Percentiles rank a stretch among this genome's conserved stretches.
phyloP scores from a whole-genome alignment of 30 jellyfish, hydroid and myxozoan genomes.

The Aurelia sp. region DNA sequence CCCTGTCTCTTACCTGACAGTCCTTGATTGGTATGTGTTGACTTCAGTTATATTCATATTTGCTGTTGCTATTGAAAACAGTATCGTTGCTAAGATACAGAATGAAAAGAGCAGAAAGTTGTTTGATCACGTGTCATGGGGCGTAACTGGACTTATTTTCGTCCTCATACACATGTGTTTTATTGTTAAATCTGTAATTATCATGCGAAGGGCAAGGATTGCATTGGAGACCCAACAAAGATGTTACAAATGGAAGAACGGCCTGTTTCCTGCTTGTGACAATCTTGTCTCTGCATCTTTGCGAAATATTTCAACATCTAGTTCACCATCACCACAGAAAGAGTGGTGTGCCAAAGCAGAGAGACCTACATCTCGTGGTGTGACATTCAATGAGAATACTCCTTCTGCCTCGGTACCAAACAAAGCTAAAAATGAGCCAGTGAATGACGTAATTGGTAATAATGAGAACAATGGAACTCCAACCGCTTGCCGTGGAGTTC shows the following conservation, averaged over 20 bases:
- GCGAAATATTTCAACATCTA: conserved; percentile 9
- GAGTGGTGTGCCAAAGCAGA: neutral
- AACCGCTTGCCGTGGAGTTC: neutral
- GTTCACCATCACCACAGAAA: neutral
- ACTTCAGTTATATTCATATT: conserved; percentile 80
- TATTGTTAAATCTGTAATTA: conserved; percentile 8
- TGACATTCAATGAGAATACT: neutral
- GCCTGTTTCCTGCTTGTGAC: conserved; percentile 59
- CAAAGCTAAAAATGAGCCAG: neutral
- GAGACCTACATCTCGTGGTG: neutral
- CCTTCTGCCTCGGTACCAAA: neutral
- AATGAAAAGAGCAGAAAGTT: neutral
- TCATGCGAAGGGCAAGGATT: conserved; percentile 16
- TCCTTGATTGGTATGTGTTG: conserved; percentile 86
- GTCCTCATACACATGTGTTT: conserved; percentile 36
- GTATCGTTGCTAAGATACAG: conserved; percentile 65
- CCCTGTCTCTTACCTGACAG: conserved; percentile 86
- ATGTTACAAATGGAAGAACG: conserved; percentile 69
- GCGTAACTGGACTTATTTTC: conserved; percentile 19
- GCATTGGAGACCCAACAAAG: conserved; percentile 48
- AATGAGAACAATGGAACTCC: neutral
- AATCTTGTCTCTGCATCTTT: conserved; percentile 48
- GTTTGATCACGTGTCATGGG: conserved; percentile 42
- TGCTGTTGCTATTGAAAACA: conserved; percentile 80
- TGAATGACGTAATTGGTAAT: neutral